A percentile compares a stretch with the other conserved stretches of the same genome.
phyloP scores from a whole-genome alignment of 2,797 vertebrate genomes.

The Aplochiton taeniatus region DNA sequence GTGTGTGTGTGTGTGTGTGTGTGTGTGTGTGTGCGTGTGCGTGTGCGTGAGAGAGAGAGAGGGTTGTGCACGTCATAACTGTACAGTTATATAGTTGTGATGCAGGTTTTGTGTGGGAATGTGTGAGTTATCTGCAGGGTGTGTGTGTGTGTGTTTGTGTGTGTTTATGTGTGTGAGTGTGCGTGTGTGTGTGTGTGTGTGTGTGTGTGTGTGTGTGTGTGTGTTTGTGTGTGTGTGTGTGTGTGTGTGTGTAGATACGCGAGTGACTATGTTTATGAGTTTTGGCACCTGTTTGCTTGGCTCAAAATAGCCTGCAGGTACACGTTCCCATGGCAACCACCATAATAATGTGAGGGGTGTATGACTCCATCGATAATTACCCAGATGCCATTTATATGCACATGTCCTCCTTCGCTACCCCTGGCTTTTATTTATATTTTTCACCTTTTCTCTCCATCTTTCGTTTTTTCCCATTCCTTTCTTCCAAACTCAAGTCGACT shows the following conservation, averaged over 20 bases:
- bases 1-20: slow-evolving; percentile 12
- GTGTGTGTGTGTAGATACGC: not conserved
- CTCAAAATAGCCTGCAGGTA: too few relatives aligned
- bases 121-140: too few relatives aligned
- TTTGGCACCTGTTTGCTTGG: too few relatives aligned
- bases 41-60: not conserved
- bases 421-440: not conserved
- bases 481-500: not conserved
- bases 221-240: not conserved
- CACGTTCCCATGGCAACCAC: slow-evolving; percentile 62
- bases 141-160: not conserved
- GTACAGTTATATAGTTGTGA: too few relatives aligned
- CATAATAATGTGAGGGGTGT: slow-evolving; percentile 19
- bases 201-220: not conserved
- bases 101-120: not conserved
- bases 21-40: not conserved
- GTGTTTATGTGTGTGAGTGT: too few relatives aligned
- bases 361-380: slow-evolving; percentile 11
- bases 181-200: not conserved
- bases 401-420: not conserved
- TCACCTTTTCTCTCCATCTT: not conserved
- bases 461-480: not conserved
- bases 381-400: not conserved
- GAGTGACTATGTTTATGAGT: not conserved
- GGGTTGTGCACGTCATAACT: too few relatives aligned